These are phyloP conservation scores for Ascaphus truei DNA, from an alignment of 2,113 vertebrate genomes.

Conservation along the genomic window DNA sequence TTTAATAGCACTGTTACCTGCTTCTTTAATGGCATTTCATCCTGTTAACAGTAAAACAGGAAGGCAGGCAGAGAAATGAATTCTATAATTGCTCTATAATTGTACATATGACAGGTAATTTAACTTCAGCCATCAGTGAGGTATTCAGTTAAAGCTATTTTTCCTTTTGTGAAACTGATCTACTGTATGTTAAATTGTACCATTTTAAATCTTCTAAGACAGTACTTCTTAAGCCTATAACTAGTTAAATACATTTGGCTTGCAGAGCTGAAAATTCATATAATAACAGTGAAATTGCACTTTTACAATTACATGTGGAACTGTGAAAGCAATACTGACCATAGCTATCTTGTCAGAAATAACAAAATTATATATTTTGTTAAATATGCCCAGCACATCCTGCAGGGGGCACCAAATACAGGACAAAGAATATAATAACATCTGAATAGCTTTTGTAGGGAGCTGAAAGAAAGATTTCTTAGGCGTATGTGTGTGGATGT, in stretches of 20 bases:
- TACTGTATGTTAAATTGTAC: constrained; percentile 5
- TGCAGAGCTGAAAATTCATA: background rate
- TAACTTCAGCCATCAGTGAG: constrained; percentile 11
- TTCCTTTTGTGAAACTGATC: constrained; percentile 22
- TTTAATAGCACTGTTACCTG: constrained; percentile 18
- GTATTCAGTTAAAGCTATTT: constrained; percentile 21
- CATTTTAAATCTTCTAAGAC: background rate
- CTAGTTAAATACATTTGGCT: background rate
- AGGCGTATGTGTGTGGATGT: too few species aligned
- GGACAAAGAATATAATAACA: background rate
- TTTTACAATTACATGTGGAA: too few species aligned
- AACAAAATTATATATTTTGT: background rate
- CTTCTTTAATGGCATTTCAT: constrained; percentile 23
- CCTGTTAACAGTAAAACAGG: constrained; percentile 26
- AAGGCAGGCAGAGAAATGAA: constrained; percentile 34
- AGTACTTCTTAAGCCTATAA: background rate
- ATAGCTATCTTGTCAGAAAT: background rate
- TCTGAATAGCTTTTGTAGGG: background rate
- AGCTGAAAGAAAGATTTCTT: background rate
- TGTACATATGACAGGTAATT: constrained; percentile 32
- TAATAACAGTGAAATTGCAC: background rate
- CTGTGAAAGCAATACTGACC: background rate
- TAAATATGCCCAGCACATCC: background rate
- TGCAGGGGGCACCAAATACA: background rate
- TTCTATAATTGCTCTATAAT: constrained; percentile 35